phyloP scores from a whole-genome alignment of 2,888 invertebrate species.

The Plagodis pulveraria region DNA sequence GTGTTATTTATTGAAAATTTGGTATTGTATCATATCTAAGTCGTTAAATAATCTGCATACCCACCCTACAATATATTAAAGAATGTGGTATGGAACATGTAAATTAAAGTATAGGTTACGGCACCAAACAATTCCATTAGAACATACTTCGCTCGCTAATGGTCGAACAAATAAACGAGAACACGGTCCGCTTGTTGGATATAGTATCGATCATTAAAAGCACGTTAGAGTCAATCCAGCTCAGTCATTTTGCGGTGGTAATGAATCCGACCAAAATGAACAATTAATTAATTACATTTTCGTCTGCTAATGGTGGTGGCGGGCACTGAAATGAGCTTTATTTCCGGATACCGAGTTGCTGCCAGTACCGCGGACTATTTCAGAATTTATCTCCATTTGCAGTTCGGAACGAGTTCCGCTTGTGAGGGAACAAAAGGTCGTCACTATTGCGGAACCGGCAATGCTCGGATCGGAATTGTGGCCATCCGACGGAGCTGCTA shows the following conservation, averaged over 20 bases:
- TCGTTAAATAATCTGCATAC: too few species aligned
- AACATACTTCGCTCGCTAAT: slow-evolving; percentile 26
- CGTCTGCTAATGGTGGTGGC: slow-evolving; percentile 57
- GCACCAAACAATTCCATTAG: slow-evolving; percentile 2
- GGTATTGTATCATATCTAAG: too few species aligned
- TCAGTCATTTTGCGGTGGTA: slow-evolving; percentile 49
- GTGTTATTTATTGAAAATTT: too few species aligned
- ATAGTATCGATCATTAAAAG: slow-evolving; percentile 39
- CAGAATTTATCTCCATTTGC: slow-evolving; percentile 69
- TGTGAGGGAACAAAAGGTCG: slow-evolving; percentile 67
- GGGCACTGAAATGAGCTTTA: slow-evolving; percentile 59
- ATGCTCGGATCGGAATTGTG: slow-evolving; percentile 70
- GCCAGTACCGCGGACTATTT: slow-evolving; percentile 47
- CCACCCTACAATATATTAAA: not conserved
- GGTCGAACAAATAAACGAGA: slow-evolving; percentile 20
- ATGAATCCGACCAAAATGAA: slow-evolving; percentile 59
- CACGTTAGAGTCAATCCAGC: slow-evolving; percentile 46
- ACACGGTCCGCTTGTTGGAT: slow-evolving; percentile 20
- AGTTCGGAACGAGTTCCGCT: slow-evolving; percentile 64
- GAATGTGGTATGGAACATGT: not conserved
- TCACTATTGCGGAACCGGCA: slow-evolving; percentile 60
- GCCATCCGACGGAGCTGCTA: slow-evolving; percentile 48
- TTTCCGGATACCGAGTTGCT: slow-evolving; percentile 53
- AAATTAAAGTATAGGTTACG: not conserved
- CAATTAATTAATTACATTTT: slow-evolving; percentile 67